Base-by-base conservation (phyloP, 92 coral and sea anemone genomes). In the Palythoa caribaeorum region DNA sequence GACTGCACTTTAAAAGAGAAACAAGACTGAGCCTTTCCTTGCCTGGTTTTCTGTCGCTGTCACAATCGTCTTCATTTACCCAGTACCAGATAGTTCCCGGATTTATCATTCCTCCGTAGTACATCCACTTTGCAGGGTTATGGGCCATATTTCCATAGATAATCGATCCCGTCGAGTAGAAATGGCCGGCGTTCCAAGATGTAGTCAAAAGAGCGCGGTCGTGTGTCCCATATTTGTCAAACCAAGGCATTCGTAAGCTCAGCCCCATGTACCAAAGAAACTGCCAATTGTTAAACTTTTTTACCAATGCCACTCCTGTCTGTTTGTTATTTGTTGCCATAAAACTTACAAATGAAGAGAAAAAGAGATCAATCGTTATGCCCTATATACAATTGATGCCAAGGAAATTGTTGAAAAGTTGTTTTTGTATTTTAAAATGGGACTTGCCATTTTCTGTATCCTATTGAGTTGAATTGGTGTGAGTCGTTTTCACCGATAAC, bases 61-160 rank as follows among this genome's bases (percentile, higher is more conserved):
- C 92, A 74, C 94, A 92, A 79, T 92, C 94, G 47, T 92, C 94
- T 75, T 92, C 94, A 69, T 92, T 92, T 1, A 92, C 90, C 94
- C 94, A 92, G 57, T 92, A 92, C 94, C 94, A 92, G 66, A 92
- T 92, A 6, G 90, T 88, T 9, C 92, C 94, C 14, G 94, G 94
- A 48, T 84, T 84, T 15, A 17, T 14, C 91, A 91, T 91, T 39
- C 89, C 91, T 1, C 89, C 90, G 40, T 66, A 48, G 0, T 47
- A 38, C 51, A 85, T 89, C 94, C 94, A 92, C 37, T 85, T 65
- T 1, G 94, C 94, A 6, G 94, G 94, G 17, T 88, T 44, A 19
- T 77, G 44, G 15, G 44, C 50, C 65, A 38, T 85, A 51, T 57
- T 89, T n/a, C 90, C 94, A 83, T 81, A 92, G 66, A 92, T 71